Conservation (phyloP, 2,888 invertebrate genomes). For the Caenorhabditis becei region DNA sequence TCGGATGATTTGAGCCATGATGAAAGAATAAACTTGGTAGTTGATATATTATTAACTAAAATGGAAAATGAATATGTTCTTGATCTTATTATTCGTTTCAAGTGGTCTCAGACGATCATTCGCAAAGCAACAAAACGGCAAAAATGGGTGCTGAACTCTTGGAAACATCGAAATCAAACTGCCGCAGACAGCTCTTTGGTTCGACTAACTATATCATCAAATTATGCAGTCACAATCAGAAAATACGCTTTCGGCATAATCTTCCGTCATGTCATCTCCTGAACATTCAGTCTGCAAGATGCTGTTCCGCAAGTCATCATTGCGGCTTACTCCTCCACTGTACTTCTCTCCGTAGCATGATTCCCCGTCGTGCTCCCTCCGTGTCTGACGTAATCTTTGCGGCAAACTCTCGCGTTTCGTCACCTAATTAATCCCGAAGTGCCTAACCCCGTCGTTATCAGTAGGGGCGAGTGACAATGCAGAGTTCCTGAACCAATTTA, state of each 20-base stretch:
- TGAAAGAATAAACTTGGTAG: too few relatives aligned
- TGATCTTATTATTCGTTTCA: not conserved
- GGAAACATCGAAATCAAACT: not conserved
- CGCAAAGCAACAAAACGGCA: not conserved
- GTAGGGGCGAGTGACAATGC: conserved; percentile 27
- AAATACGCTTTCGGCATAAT: conserved; percentile 6
- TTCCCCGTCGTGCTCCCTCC: conserved; percentile 13
- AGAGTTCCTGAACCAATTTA: conserved; percentile 56
- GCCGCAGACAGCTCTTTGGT: not conserved
- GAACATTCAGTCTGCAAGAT: not conserved
- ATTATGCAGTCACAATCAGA: conserved; percentile 3
- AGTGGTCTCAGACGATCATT: not conserved
- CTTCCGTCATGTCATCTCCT: not conserved
- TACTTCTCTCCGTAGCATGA: conserved; percentile 21
- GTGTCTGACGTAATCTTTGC: conserved; percentile 49
- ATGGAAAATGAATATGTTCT: not conserved
- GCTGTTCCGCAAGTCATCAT: conserved; percentile 9
- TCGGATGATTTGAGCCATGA: not conserved
- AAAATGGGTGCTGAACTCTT: not conserved
- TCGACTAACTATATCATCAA: not conserved
- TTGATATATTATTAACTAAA: not conserved
- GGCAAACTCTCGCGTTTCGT: conserved; percentile 11
- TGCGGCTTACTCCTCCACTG: not conserved
- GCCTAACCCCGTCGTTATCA: conserved; percentile 11
- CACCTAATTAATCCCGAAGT: conserved; percentile 42